Conservation (phyloP, 2,888 invertebrate species). For the Criorhina ranunculi region DNA sequence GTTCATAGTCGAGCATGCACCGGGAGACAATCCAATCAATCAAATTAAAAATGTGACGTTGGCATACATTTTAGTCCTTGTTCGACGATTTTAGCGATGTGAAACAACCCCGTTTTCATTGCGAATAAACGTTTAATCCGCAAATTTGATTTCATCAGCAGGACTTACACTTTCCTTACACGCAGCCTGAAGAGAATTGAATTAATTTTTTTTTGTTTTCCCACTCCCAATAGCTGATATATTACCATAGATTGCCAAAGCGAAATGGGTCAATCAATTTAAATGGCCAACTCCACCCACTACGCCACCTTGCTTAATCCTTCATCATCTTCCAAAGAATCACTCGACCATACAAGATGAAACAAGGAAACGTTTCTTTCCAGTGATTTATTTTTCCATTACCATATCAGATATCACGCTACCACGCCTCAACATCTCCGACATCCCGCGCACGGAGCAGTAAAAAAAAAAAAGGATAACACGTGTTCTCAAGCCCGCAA, state of each 20-base stretch:
- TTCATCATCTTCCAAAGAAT: conserved; percentile 6
- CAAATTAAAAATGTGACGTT: conserved; percentile 67
- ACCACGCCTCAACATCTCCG: background rate
- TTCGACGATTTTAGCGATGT: conserved; percentile 11
- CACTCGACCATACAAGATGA: background rate
- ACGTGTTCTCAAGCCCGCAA: conserved; percentile 34
- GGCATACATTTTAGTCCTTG: conserved; percentile 45
- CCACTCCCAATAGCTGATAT: conserved; percentile 15
- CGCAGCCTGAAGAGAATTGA: conserved; percentile 37
- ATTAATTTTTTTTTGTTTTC: conserved; percentile 21
- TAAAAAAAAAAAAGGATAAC: conserved; percentile 34
- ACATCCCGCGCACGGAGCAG: background rate
- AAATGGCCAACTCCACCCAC: conserved; percentile 30
- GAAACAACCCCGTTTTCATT: background rate
- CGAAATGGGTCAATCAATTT: conserved; percentile 64
- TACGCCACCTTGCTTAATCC: conserved; percentile 24
- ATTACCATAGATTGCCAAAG: conserved; percentile 43
- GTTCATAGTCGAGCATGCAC: conserved; percentile 6
- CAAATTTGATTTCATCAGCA: conserved; percentile 9
- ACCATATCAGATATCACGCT: conserved; percentile 14
- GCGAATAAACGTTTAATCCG: conserved; percentile 17
- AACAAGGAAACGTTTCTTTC: conserved; percentile 13
- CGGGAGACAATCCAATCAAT: conserved; percentile 59
- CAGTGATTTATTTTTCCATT: conserved; percentile 50
- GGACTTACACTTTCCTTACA: no score